Percentiles rank a stretch among this genome's conserved stretches.
These are phyloP conservation scores for Synergus gifuensis DNA, from an alignment of 2,888 invertebrate genomes.

Conservation along the genomic window DNA sequence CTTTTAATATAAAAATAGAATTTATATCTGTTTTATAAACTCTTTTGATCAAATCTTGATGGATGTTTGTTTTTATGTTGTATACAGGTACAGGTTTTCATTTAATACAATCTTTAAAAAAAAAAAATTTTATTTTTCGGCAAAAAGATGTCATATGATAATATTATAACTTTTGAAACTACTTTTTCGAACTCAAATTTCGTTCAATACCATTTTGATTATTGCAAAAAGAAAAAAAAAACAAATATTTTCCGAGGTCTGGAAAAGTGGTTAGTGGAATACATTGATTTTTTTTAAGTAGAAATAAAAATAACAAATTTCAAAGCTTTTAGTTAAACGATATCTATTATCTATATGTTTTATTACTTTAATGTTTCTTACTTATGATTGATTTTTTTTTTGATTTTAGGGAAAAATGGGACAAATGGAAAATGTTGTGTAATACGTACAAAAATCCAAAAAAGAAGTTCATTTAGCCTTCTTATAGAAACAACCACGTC, in stretches of 20 bases:
- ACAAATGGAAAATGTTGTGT: neutral
- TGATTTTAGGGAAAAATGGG: neutral
- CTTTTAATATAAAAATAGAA: too few relatives aligned
- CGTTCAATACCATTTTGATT: neutral
- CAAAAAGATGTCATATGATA: too few relatives aligned
- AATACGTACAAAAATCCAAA: slow-evolving; percentile 67
- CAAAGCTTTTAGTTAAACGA: neutral
- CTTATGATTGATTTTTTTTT: neutral
- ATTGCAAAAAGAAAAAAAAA: neutral
- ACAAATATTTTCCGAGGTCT: neutral
- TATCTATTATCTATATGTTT: neutral
- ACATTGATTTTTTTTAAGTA: neutral
- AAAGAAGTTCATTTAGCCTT: slow-evolving; percentile 63
- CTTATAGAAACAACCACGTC: slow-evolving; percentile 52
- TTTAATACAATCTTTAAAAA: too few relatives aligned
- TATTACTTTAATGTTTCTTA: neutral
- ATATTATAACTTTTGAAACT: too few relatives aligned
- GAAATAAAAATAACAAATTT: neutral
- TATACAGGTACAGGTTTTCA: too few relatives aligned
- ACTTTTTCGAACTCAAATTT: neutral
- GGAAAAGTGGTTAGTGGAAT: neutral
- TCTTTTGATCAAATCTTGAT: too few relatives aligned
- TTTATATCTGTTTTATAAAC: too few relatives aligned
- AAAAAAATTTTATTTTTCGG: too few relatives aligned
- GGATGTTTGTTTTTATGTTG: too few relatives aligned